Evolutionary conservation across 2,797 vertebrate genomes (phyloP), one percentile per base, ranked within the genome.

Genomic region (Margarornis squamiger): DNA sequence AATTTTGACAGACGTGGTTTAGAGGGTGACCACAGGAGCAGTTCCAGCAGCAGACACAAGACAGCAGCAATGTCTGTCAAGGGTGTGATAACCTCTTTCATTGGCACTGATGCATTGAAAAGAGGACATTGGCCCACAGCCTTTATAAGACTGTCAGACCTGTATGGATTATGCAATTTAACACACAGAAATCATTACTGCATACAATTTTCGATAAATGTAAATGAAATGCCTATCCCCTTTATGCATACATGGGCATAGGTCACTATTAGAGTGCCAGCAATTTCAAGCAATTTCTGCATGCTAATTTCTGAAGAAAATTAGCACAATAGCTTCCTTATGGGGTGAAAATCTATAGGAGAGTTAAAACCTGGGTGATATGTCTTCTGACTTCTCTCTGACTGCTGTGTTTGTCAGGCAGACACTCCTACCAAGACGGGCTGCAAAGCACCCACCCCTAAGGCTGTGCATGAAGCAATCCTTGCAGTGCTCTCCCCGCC

Each of bases 101-200:
- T 55, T 92, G 90, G 92, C 82, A 88, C 51, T 92, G 93, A 90
- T 55, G 85, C 70, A 92, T 84, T 93, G 65, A 86, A 8, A 80
- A 84, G 54, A 74, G 86, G 90, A 75, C 94, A 52, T 3, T 3
- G 39, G 76, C 86, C 72, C 88, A 62, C 70, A 86, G 92, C 86
- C 88, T 75, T 95, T 92, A 34, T 78, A 74, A 94, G 90, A 27
- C 76, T 92, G 92, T 93, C 93, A 95, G 86, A 71, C 85, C 74
- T 75, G 58, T 91, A 93, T 95, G 75, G 95, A 96, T 96, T 96
- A 96, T 93, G 89, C 91, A 93, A 93, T 96, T 94, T 93, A 97
- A 91, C 85, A 91, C 92, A 88, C 7, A 96, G 70, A 92, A 93
- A 94, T 95, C 93, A 90, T 93, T 94, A 93, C 85, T 55, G 91